phyloP scores from a whole-genome alignment of 1,140 invertebrate species.

The Amphibalanus amphitrite region DNA sequence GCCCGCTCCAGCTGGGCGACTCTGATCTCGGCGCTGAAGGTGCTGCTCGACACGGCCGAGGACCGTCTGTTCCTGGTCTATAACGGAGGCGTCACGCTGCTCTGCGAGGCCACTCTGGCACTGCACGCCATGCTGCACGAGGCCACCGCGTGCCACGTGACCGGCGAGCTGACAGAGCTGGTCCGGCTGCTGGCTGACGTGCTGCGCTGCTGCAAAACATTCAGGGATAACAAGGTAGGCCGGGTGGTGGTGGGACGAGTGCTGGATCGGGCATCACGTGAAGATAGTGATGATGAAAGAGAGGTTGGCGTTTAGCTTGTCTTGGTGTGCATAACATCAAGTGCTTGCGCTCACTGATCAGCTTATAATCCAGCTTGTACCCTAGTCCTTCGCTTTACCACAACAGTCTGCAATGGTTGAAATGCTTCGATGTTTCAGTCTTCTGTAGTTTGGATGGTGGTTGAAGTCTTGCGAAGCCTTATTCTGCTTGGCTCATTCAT shows the following conservation, averaged over 20 bases:
- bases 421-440: no score
- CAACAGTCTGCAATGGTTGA: no score
- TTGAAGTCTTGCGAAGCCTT: no score
- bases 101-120: conserved; percentile 74
- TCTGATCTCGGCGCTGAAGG: conserved; percentile 67
- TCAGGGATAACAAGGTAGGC: conserved; percentile 12
- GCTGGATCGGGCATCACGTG: no score
- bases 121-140: conserved; percentile 87
- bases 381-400: no score
- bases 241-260: no score
- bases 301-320: conserved; percentile 71
- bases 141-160: conserved; percentile 71
- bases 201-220: conserved; percentile 29
- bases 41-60: conserved; percentile 70
- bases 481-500: conserved; percentile 50
- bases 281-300: conserved; percentile 70
- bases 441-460: no score
- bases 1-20: conserved; percentile 73
- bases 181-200: conserved; percentile 55
- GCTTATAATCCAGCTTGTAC: no score
- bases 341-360: conserved; percentile 75
- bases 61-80: conserved; percentile 73
- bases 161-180: conserved; percentile 62
- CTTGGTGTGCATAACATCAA: conserved; percentile 84
- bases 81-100: conserved; percentile 68